Percentiles rank a stretch among this genome's conserved stretches.
Conservation (phyloP, 2,888 invertebrate species). For the Melinopterus prodromus region DNA sequence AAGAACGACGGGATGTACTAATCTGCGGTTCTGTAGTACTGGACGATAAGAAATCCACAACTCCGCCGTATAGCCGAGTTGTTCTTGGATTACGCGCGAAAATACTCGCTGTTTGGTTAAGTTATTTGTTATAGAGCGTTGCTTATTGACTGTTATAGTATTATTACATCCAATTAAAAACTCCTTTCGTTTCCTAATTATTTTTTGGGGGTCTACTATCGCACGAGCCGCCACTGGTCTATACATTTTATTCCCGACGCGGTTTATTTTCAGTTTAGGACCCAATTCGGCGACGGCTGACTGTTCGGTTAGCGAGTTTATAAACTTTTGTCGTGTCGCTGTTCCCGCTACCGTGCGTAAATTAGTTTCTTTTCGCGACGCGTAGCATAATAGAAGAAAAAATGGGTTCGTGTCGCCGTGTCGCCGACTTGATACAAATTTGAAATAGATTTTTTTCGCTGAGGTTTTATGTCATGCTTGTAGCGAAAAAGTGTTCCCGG, state of each 20-base stretch:
- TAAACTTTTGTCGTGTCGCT: background rate
- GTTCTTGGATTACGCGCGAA: too few relatives aligned
- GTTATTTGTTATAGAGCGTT: too few relatives aligned
- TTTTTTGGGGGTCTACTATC: too few relatives aligned
- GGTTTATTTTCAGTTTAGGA: background rate
- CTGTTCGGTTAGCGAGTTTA: background rate
- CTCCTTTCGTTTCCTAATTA: too few relatives aligned
- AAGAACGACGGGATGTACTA: too few relatives aligned
- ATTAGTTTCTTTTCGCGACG: background rate
- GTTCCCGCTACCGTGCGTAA: background rate
- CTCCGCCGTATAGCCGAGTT: too few relatives aligned
- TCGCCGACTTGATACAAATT: background rate
- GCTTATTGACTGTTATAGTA: too few relatives aligned
- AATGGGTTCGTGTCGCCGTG: background rate
- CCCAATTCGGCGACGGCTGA: background rate
- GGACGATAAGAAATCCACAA: too few relatives aligned
- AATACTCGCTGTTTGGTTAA: too few relatives aligned
- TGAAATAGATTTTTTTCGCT: background rate
- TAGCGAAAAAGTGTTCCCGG: background rate
- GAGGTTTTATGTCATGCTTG: background rate
- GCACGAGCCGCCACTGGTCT: too few relatives aligned
- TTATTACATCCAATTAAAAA: too few relatives aligned
- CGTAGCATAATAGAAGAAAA: background rate
- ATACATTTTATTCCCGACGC: background rate
- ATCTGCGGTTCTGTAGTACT: too few relatives aligned